Conservation (phyloP, 92 coral and sea anemone species). For the Paramuricea clavata region DNA sequence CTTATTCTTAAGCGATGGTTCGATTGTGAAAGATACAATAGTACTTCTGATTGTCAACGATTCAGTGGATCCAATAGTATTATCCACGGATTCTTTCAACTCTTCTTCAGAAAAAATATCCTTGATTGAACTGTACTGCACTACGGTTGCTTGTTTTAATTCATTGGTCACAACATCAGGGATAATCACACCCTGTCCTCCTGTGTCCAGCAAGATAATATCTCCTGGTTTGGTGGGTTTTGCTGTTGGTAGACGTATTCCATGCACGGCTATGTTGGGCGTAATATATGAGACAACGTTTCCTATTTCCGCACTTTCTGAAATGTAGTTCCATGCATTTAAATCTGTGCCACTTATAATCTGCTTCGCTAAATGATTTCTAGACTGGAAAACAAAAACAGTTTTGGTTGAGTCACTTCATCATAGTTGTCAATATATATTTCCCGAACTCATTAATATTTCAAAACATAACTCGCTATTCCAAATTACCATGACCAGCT, state of each 20-base stretch:
- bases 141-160: conserved; percentile 15
- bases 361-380: conserved; percentile 5
- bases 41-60: conserved; percentile 29
- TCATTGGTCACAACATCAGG: neutral
- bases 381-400: neutral
- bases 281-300: neutral
- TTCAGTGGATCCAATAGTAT: neutral
- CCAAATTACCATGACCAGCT: too few species aligned
- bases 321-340: neutral
- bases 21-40: conserved; percentile 6
- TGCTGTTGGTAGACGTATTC: conserved; percentile 8
- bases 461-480: too few species aligned
- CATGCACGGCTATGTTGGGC: conserved; percentile 23
- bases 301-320: neutral
- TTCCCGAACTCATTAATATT: too few species aligned
- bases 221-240: neutral
- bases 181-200: neutral
- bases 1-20: neutral
- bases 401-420: too few species aligned
- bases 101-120: conserved; percentile 22
- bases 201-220: neutral
- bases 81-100: neutral
- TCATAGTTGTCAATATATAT: too few species aligned
- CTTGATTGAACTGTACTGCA: neutral
- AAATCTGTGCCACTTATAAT: neutral